Conservation (phyloP, 2,113 vertebrate genomes). For the Burhinus oedicnemus region DNA sequence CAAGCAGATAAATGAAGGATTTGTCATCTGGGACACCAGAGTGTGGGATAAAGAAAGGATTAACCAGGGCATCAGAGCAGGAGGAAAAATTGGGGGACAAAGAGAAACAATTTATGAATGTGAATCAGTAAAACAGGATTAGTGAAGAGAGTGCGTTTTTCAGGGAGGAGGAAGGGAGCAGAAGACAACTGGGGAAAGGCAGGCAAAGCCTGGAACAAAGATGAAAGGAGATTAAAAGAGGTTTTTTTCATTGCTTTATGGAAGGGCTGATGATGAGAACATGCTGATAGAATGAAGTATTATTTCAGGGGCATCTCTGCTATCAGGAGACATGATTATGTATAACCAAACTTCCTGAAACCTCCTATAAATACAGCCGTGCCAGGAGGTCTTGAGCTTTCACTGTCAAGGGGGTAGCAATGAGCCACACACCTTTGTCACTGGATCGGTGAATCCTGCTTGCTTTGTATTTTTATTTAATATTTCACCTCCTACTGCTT, state of each 20-base stretch:
- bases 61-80: not conserved
- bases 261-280: not conserved
- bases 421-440: not conserved
- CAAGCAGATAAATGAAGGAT: not conserved
- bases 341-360: not conserved
- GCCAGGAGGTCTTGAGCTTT: not conserved
- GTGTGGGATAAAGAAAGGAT: not conserved
- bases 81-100: not conserved
- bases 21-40: not conserved
- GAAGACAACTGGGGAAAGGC: not conserved
- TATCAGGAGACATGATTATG: not conserved
- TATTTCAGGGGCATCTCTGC: not conserved
- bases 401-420: not conserved
- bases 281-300: not conserved
- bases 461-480: constrained; percentile 11
- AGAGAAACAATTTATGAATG: not conserved
- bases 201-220: not conserved
- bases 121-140: not conserved
- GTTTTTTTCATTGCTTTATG: not conserved
- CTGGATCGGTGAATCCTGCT: not conserved
- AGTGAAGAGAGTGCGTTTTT: not conserved
- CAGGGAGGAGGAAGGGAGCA: not conserved
- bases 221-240: not conserved
- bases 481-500: not conserved
- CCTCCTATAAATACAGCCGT: not conserved